These are phyloP conservation scores for Amphilophus citrinellus DNA, from an alignment of 2,113 vertebrate species.

Conservation along the genomic window DNA sequence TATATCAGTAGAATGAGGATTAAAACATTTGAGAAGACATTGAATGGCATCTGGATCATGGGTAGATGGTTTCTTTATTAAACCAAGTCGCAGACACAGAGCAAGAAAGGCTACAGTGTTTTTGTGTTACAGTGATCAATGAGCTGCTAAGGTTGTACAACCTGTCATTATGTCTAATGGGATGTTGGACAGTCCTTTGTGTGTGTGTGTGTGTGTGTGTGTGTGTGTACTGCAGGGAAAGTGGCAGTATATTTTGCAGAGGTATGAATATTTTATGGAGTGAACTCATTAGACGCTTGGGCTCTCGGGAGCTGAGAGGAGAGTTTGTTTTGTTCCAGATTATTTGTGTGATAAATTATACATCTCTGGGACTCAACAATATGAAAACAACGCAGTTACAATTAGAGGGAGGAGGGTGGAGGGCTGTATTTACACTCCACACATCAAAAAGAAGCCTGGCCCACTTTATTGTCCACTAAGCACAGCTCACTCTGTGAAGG, in stretches of 20 bases:
- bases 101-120: neutral
- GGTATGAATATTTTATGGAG: slow-evolving; percentile 67
- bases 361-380: slow-evolving; percentile 63
- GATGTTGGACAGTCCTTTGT: slow-evolving; percentile 19
- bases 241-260: slow-evolving; percentile 60
- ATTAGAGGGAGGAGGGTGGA: slow-evolving; percentile 41
- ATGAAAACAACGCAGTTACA: slow-evolving; percentile 61
- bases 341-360: slow-evolving; percentile 72
- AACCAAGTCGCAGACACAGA: neutral
- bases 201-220: slow-evolving; percentile 24
- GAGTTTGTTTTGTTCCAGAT: slow-evolving; percentile 71
- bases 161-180: slow-evolving; percentile 39
- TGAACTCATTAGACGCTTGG: slow-evolving; percentile 64
- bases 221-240: slow-evolving; percentile 27
- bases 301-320: slow-evolving; percentile 57
- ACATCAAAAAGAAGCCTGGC: slow-evolving; percentile 54
- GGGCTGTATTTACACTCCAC: slow-evolving; percentile 57
- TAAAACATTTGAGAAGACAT: slow-evolving; percentile 1
- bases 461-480: slow-evolving; percentile 44
- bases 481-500: slow-evolving; percentile 12
- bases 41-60: slow-evolving; percentile 16
- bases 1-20: neutral
- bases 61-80: neutral
- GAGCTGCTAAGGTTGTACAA: slow-evolving; percentile 11
- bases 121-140: slow-evolving; percentile 46